phyloP scores from a whole-genome alignment of 2,113 vertebrate species.

The Eonycteris spelaea region DNA sequence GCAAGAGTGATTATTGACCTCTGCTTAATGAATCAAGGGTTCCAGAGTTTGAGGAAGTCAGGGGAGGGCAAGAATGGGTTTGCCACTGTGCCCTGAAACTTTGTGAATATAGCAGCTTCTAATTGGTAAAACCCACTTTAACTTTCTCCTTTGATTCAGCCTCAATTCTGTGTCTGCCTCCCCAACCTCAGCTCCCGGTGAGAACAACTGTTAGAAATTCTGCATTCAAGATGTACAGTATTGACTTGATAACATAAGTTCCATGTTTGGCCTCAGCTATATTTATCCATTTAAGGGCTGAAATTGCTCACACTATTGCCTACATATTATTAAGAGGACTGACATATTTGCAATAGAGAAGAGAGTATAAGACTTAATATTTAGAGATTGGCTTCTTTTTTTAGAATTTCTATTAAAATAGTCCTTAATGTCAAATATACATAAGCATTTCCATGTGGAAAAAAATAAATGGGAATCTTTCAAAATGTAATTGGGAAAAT shows the following conservation, averaged over 20 bases:
- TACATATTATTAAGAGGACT: slow-evolving; percentile 61
- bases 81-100: not conserved
- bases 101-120: not conserved
- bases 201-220: slow-evolving; percentile 68
- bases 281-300: slow-evolving; percentile 69
- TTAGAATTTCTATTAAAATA: slow-evolving; percentile 57
- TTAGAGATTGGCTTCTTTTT: slow-evolving; percentile 53
- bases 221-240: slow-evolving; percentile 21
- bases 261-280: slow-evolving; percentile 34
- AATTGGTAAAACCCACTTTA: not conserved
- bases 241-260: slow-evolving; percentile 54
- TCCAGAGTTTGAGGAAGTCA: not conserved
- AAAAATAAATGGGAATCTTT: slow-evolving; percentile 16
- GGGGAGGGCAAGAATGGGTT: not conserved
- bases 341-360: slow-evolving; percentile 56
- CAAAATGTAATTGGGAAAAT: slow-evolving; percentile 53
- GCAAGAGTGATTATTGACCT: not conserved
- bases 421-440: slow-evolving; percentile 44
- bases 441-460: slow-evolving; percentile 45
- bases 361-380: slow-evolving; percentile 41
- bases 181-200: not conserved
- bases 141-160: not conserved
- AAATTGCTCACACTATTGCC: slow-evolving; percentile 52
- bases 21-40: not conserved
- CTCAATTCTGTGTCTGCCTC: not conserved